These are phyloP conservation scores for Macrotis lagotis DNA, from an alignment of 2,113 vertebrate species.

Conservation along the genomic window DNA sequence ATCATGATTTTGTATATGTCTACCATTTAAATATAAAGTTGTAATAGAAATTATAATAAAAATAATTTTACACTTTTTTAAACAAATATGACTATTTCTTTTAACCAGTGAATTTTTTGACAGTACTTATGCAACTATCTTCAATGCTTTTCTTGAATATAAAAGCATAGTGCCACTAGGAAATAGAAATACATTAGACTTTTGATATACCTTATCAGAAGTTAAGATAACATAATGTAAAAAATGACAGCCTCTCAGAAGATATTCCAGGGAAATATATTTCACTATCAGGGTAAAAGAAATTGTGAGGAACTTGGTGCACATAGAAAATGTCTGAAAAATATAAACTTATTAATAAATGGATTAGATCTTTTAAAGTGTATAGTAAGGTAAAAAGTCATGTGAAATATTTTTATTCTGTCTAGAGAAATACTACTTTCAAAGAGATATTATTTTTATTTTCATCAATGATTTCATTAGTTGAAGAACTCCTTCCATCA, in stretches of 20 bases:
- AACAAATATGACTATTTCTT: slow-evolving; percentile 28
- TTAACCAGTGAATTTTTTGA: slow-evolving; percentile 59
- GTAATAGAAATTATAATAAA: neutral
- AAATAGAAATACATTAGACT: slow-evolving; percentile 54
- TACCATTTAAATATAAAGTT: slow-evolving; percentile 29
- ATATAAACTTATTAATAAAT: neutral
- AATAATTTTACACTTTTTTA: slow-evolving; percentile 52
- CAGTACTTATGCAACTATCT: slow-evolving; percentile 59
- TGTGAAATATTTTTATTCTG: neutral
- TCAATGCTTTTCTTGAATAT: slow-evolving; percentile 51
- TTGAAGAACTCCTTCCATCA: neutral
- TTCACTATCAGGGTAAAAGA: slow-evolving; percentile 62
- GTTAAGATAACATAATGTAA: slow-evolving; percentile 56
- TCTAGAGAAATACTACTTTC: neutral
- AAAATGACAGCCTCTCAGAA: slow-evolving; percentile 72
- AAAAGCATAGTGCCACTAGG: slow-evolving; percentile 63
- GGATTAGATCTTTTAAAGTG: neutral
- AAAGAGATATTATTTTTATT: neutral
- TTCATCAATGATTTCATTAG: neutral
- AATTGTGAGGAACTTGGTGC: slow-evolving; percentile 30
- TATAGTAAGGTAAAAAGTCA: neutral
- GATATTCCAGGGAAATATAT: slow-evolving; percentile 69
- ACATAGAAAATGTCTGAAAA: slow-evolving; percentile 35
- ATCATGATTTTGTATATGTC: neutral
- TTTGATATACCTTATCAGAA: slow-evolving; percentile 72